Conservation (phyloP, 2,888 invertebrate genomes). For the Gasteruption jaculator region DNA sequence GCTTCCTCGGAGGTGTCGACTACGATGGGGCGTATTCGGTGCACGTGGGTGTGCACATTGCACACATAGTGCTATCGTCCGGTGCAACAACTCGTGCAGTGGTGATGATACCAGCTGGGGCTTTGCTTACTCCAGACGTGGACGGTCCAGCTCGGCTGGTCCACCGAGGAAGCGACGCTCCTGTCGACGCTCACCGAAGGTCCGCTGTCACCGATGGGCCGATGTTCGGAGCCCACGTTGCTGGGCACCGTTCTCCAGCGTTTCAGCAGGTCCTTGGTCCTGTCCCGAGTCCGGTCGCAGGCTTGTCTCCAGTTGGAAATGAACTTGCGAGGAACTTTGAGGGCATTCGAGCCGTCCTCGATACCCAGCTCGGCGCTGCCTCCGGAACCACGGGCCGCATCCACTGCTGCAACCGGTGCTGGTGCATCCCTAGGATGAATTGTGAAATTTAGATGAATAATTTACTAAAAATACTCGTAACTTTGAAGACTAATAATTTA, state of each 20-base stretch:
- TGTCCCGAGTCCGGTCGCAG: slow-evolving; percentile 71
- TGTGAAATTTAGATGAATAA: too few relatives aligned
- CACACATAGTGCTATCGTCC: not conserved
- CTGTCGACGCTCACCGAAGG: too few relatives aligned
- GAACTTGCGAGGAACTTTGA: slow-evolving; percentile 65
- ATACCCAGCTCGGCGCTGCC: slow-evolving; percentile 25
- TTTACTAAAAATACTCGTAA: too few relatives aligned
- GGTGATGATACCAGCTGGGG: too few relatives aligned
- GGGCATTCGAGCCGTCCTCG: slow-evolving; percentile 23
- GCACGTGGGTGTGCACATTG: too few relatives aligned
- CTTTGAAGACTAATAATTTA: too few relatives aligned
- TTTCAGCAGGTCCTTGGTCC: slow-evolving; percentile 69
- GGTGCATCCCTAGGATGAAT: too few relatives aligned
- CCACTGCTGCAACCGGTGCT: too few relatives aligned
- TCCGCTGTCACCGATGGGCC: too few relatives aligned
- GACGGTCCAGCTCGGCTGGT: slow-evolving; percentile 65
- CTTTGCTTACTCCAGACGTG: slow-evolving; percentile 77
- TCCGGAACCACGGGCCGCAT: slow-evolving; percentile 24
- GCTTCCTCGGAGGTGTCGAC: not conserved
- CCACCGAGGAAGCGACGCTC: slow-evolving; percentile 14
- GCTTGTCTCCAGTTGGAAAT: slow-evolving; percentile 72
- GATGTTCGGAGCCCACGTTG: slow-evolving; percentile 36
- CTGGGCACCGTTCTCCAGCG: slow-evolving; percentile 67
- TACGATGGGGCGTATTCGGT: too few relatives aligned
- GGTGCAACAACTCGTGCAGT: not conserved